phyloP scores from a whole-genome alignment of 92 coral and sea anemone genomes.

The Parazoanthus darwini region DNA sequence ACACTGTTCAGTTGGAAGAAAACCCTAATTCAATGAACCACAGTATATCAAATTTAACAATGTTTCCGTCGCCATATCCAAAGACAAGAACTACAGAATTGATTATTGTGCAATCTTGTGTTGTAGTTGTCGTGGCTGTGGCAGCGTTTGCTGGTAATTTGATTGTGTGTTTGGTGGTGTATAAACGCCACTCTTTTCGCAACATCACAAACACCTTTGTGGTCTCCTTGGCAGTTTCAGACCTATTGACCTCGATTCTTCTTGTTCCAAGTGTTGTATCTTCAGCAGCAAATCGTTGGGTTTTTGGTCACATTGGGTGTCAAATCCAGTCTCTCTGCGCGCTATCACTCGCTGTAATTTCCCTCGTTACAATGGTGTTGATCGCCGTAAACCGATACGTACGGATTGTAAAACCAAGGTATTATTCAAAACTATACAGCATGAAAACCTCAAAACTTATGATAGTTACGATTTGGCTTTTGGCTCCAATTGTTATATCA shows the following conservation, averaged over 20 bases:
- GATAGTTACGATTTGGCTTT: neutral
- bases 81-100: neutral
- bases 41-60: neutral
- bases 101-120: neutral
- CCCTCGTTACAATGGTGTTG: neutral
- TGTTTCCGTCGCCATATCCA: neutral
- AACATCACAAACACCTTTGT: conserved; percentile 18
- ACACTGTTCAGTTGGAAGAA: neutral
- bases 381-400: conserved; percentile 20
- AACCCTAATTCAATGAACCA: neutral
- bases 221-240: conserved; percentile 20
- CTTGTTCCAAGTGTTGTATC: neutral
- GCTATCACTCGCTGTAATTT: neutral
- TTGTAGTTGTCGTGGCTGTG: neutral
- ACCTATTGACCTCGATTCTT: conserved; percentile 2
- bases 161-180: conserved; percentile 21
- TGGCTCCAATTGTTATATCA: neutral
- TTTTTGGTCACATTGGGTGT: conserved; percentile 22
- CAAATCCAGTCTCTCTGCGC: neutral
- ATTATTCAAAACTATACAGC: neutral
- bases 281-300: conserved; percentile 12
- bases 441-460: neutral
- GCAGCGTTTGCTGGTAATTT: conserved; percentile 14
- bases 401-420: conserved; percentile 8
- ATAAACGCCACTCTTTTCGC: neutral